Base-by-base conservation (phyloP, 2,113 vertebrate species). In the Channa maculata region DNA sequence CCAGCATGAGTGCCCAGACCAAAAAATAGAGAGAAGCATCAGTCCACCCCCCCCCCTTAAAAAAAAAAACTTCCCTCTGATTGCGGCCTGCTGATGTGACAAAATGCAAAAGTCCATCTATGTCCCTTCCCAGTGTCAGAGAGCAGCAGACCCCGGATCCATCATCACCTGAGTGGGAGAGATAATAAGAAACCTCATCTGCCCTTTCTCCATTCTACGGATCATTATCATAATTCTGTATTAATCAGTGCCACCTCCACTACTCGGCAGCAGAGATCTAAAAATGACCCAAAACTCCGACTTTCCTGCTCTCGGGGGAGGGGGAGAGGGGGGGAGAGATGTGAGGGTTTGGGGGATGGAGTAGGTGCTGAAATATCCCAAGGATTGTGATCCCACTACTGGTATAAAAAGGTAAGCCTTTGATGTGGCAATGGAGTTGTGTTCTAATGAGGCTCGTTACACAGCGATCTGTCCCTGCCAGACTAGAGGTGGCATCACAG, bases 211-310 rank as follows among this genome's bases (percentile, higher is more conserved):
- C 69, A 77, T 86, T 71, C 80, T 64, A 54, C 69, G 66, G 65
- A 85, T 84, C 78, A 86, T 91, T 91, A 90, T 86, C 89, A 93
- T 91, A 87, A 90, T 84, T 89, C 65, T 58, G 84, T 86, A 87
- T 91, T 90, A 89, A 92, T 89, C 80, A 87, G 75, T 34, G 11
- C 75, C 44, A 24, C 83, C 80, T 83, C 69, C 6, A 10, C 70
- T 55, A 50, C 76, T 69, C 81, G 46, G 58, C 83, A 72, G 73
- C 69, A 65, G 15, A 77, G 81, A 89, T 88, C 81, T 81, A 77
- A 89, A 87, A 88, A 77, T 87, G 81, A 87, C 87, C 87, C 79
- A 75, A 89, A 87, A 88, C 68, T 73, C 66, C 79, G 65, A 75
- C 79, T 82, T 58, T 78, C 67, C 24, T 65, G 70, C 81, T 69